Evolutionary conservation across 2,888 invertebrate genomes (phyloP).

Genomic region (Sphinx pinastri): DNA sequence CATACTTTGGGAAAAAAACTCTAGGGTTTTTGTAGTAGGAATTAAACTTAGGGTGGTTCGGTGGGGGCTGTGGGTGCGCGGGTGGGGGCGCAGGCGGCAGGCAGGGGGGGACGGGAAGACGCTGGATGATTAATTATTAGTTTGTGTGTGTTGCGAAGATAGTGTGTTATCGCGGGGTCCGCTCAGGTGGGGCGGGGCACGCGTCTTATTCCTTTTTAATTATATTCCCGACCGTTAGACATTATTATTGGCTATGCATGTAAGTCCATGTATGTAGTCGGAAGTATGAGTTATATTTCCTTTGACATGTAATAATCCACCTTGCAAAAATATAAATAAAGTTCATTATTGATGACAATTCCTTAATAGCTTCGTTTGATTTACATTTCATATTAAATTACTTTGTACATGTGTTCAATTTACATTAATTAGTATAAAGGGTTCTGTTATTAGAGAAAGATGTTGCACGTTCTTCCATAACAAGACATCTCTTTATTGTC

Average conservation of each 20-base stretch:
- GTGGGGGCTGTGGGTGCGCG: conserved; percentile 47
- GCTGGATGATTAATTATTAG: conserved; percentile 83
- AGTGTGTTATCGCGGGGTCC: conserved; percentile 49
- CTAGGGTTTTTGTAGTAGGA: conserved; percentile 67
- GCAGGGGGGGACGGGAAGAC: conserved; percentile 62
- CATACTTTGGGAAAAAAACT: conserved; percentile 62
- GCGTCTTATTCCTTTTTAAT: conserved; percentile 21
- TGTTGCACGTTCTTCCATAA: too few species aligned
- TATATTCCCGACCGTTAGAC: not conserved
- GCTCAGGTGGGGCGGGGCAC: conserved; percentile 34
- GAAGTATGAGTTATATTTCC: too few species aligned
- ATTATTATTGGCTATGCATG: not conserved
- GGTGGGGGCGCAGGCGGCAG: conserved; percentile 52
- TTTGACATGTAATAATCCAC: too few species aligned
- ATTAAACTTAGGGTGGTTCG: conserved; percentile 68
- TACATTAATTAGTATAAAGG: too few species aligned
- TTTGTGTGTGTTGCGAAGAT: conserved; percentile 81
- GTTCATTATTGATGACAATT: too few species aligned
- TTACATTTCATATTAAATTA: too few species aligned
- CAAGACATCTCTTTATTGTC: too few species aligned
- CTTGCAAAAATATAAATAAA: too few species aligned
- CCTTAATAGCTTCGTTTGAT: too few species aligned
- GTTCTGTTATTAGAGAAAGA: too few species aligned
- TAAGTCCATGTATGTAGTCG: not conserved
- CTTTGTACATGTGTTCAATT: too few species aligned